Conservation (phyloP, 2,797 vertebrate species). For the Momotus momota region DNA sequence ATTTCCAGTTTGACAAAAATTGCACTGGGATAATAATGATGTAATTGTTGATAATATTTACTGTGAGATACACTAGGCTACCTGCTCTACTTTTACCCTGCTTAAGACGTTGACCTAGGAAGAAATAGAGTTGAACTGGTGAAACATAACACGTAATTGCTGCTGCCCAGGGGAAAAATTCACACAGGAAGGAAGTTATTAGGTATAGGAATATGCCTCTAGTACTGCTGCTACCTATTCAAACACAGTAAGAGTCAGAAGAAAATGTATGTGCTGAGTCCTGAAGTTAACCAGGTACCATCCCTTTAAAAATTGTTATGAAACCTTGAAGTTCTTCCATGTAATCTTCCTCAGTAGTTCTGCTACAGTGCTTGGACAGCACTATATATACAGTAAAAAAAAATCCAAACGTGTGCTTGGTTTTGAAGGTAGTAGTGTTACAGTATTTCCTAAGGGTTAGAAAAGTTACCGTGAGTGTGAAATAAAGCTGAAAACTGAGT, state of each 20-base stretch:
- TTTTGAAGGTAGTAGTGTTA: background rate
- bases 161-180: background rate
- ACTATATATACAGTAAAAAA: background rate
- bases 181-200: background rate
- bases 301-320: background rate
- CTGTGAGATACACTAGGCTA: background rate
- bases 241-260: background rate
- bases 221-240: background rate
- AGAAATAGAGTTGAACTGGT: background rate
- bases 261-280: background rate
- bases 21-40: background rate
- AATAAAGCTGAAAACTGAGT: conserved; percentile 14
- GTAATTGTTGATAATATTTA: background rate
- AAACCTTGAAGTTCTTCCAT: background rate
- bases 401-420: background rate
- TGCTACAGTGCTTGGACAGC: conserved; percentile 7
- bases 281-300: background rate
- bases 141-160: background rate
- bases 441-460: conserved; percentile 1
- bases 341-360: background rate
- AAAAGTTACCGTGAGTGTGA: conserved; percentile 13
- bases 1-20: background rate
- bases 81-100: background rate
- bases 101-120: background rate
- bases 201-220: background rate